phyloP scores from a whole-genome alignment of 2,888 invertebrate species.

The Dasypogon diadema region DNA sequence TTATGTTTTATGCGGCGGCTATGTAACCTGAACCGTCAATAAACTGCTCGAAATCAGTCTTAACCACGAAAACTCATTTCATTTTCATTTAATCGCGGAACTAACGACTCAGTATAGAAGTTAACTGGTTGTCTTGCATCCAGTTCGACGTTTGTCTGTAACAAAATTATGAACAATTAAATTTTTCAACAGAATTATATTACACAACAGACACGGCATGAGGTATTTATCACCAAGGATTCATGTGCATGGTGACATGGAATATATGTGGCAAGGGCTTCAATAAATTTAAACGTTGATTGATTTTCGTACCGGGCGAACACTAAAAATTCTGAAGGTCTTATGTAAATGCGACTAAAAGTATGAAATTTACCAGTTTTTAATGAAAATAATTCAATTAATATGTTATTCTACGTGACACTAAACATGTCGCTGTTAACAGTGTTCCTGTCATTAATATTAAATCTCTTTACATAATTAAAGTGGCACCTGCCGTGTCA shows the following conservation, averaged over 20 bases:
- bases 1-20: slow-evolving; percentile 5
- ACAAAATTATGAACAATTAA: slow-evolving; percentile 20
- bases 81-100: slow-evolving; percentile 22
- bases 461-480: too few species aligned
- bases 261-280: not conserved
- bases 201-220: not conserved
- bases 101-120: not conserved
- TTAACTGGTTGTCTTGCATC: not conserved
- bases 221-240: slow-evolving; percentile 41
- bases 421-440: too few species aligned
- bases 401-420: too few species aligned
- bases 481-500: too few species aligned
- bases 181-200: slow-evolving; percentile 12
- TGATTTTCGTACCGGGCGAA: slow-evolving; percentile 2
- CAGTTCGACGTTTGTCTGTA: not conserved
- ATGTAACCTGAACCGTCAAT: not conserved
- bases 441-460: too few species aligned
- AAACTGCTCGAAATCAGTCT: slow-evolving; percentile 19
- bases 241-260: slow-evolving; percentile 3
- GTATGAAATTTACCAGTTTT: not conserved
- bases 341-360: slow-evolving; percentile 24
- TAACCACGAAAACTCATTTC: slow-evolving; percentile 25
- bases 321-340: not conserved
- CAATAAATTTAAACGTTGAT: slow-evolving; percentile 34
- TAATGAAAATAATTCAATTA: too few species aligned